These are phyloP conservation scores for Altica lythri DNA, from an alignment of 2,888 invertebrate genomes.

Conservation along the genomic window DNA sequence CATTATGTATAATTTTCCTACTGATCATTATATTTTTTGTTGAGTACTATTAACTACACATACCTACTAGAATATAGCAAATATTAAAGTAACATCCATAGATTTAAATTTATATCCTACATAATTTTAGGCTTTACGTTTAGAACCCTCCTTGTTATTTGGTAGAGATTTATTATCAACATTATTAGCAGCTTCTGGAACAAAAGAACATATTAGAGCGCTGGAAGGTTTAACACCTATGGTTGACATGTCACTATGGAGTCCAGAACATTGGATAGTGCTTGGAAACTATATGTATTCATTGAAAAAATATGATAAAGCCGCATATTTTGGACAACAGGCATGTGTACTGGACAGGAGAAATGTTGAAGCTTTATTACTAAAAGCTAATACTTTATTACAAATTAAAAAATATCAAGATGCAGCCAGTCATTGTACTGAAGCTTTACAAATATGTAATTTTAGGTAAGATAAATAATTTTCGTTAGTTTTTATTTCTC, in stretches of 20 bases:
- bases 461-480: too few relatives aligned
- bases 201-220: constrained; percentile 49
- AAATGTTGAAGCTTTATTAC: constrained; percentile 71
- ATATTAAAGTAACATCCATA: not conserved
- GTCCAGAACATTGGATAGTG: constrained; percentile 74
- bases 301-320: constrained; percentile 68
- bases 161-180: constrained; percentile 50
- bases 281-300: constrained; percentile 73
- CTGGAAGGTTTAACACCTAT: constrained; percentile 46
- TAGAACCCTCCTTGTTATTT: constrained; percentile 46
- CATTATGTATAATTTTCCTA: too few relatives aligned
- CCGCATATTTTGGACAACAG: constrained; percentile 75
- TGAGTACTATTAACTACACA: too few relatives aligned
- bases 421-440: constrained; percentile 68
- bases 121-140: constrained; percentile 44
- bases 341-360: constrained; percentile 64
- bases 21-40: too few relatives aligned
- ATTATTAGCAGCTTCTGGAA: constrained; percentile 47
- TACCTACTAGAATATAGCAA: too few relatives aligned
- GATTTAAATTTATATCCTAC: not conserved
- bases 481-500: too few relatives aligned
- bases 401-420: constrained; percentile 70
- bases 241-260: constrained; percentile 50
- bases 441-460: constrained; percentile 67
- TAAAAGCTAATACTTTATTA: constrained; percentile 72